phyloP scores from a whole-genome alignment of 2,113 vertebrate species.

The Bujurquina vittata region DNA sequence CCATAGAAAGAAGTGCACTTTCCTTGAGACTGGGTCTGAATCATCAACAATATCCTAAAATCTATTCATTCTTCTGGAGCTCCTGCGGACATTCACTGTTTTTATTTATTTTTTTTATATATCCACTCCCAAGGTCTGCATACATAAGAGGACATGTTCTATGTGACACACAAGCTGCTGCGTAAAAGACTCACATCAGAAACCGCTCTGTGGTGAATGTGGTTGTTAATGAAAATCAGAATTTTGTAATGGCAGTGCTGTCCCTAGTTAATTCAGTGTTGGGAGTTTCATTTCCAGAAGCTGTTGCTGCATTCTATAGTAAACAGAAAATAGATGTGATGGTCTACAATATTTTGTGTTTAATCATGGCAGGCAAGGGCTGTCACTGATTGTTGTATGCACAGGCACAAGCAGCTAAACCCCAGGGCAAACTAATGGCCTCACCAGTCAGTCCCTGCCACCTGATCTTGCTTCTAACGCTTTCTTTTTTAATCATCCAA shows the following conservation, averaged over 20 bases:
- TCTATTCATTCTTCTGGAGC: slow-evolving; percentile 39
- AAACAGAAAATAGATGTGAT: slow-evolving; percentile 34
- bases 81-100: not conserved
- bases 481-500: not conserved
- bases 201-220: not conserved
- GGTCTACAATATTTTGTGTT: slow-evolving; percentile 24
- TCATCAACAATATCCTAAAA: slow-evolving; percentile 47
- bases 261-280: not conserved
- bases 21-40: slow-evolving; percentile 48
- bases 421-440: not conserved
- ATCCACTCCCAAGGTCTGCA: not conserved
- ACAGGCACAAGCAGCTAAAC: not conserved
- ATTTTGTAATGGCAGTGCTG: not conserved
- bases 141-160: slow-evolving; percentile 3
- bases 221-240: not conserved
- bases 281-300: not conserved
- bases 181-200: not conserved
- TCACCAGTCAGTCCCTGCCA: slow-evolving; percentile 10
- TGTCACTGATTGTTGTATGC: not conserved
- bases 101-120: not conserved
- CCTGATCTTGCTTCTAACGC: not conserved
- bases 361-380: not conserved
- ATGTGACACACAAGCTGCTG: not conserved
- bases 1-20: slow-evolving; percentile 56
- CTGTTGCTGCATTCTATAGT: slow-evolving; percentile 3